Percentiles rank a stretch among this genome's conserved stretches.
Evolutionary conservation across 2,797 vertebrate genomes (phyloP).

Genomic region (Lacerta agilis): DNA sequence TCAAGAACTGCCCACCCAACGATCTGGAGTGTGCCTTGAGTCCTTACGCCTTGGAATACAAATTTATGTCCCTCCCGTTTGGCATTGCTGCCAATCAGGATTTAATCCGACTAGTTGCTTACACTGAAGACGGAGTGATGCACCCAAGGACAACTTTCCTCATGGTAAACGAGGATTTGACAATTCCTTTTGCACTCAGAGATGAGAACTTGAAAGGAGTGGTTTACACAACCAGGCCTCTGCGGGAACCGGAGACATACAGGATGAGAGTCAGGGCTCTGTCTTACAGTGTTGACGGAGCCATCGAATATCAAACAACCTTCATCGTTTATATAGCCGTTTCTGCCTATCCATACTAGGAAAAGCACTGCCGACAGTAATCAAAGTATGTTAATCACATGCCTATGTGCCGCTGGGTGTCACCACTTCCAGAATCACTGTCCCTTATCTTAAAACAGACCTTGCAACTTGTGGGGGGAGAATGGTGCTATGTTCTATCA

Average conservation of each 20-base stretch:
- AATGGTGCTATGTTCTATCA: slow-evolving; percentile 63
- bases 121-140: slow-evolving; percentile 93
- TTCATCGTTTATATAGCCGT: slow-evolving; percentile 98
- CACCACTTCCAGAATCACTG: slow-evolving; percentile 23
- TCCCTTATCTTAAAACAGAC: slow-evolving; percentile 39
- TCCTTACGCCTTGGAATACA: slow-evolving; percentile 95
- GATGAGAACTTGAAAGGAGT: slow-evolving; percentile 96
- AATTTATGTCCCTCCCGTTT: slow-evolving; percentile 93
- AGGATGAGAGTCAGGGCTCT: slow-evolving; percentile 94
- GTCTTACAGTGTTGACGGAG: slow-evolving; percentile 86
- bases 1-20: slow-evolving; percentile 92
- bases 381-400: slow-evolving; percentile 22
- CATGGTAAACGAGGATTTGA: slow-evolving; percentile 83
- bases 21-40: slow-evolving; percentile 93
- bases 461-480: slow-evolving; percentile 1
- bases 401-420: neutral
- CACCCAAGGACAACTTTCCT: slow-evolving; percentile 93
- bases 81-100: slow-evolving; percentile 96
- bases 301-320: slow-evolving; percentile 94
- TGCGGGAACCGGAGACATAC: slow-evolving; percentile 89
- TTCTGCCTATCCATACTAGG: slow-evolving; percentile 93
- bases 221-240: slow-evolving; percentile 87
- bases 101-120: slow-evolving; percentile 94
- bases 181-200: slow-evolving; percentile 89
- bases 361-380: slow-evolving; percentile 70